Conservation (phyloP, 2,888 invertebrate species). For the Anoncus sp. region DNA sequence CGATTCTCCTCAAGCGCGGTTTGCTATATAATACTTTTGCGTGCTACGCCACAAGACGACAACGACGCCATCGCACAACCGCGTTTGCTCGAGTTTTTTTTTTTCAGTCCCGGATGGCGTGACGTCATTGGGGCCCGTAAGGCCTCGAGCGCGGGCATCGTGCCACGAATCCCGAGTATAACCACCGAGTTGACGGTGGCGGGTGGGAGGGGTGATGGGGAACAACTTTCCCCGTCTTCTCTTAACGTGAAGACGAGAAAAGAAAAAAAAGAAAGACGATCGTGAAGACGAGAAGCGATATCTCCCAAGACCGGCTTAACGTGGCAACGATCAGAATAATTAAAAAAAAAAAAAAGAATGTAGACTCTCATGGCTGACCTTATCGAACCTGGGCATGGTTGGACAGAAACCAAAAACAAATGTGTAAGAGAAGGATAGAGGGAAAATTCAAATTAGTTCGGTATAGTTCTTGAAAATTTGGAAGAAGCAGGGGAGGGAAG, state of each 20-base stretch:
- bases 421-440: no score
- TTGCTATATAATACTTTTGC: no score
- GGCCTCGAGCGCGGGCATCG: conserved; percentile 61
- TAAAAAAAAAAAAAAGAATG: no score
- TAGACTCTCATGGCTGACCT: conserved; percentile 23
- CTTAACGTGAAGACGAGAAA: conserved; percentile 38
- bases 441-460: no score
- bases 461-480: no score
- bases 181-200: no score
- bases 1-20: no score
- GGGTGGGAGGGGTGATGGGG: background rate
- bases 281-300: no score
- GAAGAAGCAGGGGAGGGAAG: no score
- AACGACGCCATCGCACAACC: background rate
- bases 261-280: conserved; percentile 55
- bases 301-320: no score
- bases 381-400: conserved; percentile 29
- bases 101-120: conserved; percentile 78
- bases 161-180: conserved; percentile 6
- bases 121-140: conserved; percentile 76
- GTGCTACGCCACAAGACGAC: background rate
- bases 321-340: no score
- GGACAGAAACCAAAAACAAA: no score
- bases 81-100: conserved; percentile 20
- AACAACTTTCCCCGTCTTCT: conserved; percentile 80